Base-by-base conservation (phyloP, 1,140 invertebrate genomes). In the Andricus grossulariae region DNA sequence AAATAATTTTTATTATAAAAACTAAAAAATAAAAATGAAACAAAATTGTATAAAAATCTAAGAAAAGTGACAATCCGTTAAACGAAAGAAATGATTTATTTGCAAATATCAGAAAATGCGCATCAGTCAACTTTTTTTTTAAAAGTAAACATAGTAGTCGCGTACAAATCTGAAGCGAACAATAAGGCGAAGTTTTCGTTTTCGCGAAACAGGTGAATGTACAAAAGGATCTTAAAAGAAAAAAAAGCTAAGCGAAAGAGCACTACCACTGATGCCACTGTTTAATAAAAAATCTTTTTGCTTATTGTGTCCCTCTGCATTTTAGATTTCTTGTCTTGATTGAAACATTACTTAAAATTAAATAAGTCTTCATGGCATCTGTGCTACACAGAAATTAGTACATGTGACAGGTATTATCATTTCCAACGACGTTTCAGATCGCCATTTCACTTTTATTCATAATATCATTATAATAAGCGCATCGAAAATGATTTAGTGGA, bases 381-480 rank as follows among this genome's bases (percentile, higher is more conserved):
- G 60, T 39, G 32, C 25, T 32, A 66, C 11, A 66, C 60, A 66
- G 25, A 39, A 66, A 16, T 66, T 66, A 66, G 60, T 66, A 66
- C 60, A 66, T 39, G 39, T 21, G 21, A 55, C 60, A 32, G 25
- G 57, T 32, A 66, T 66, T 66, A 66, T 66, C 60, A 39, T 66
- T 66, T 12, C 21, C 32, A 25, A 39, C 21, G 21, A 32, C 60
- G 10, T 45, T 66, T 66, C 52, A 18, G 7, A 39, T 39, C 73
- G 80, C 79, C 73, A 79, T 78, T 80, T 80, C 79, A 81, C 70
- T 81, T 79, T 78, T 76, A 82, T 80, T 76, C 78, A 81, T 82
- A 80, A 84, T 39, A 66, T 45, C 39, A 45, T 45, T 45, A 45
- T 45, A 66, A 39, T 19, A 66, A 66, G 60, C 60, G 60, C 32